These are phyloP conservation scores for Pachyramphus minor DNA, from an alignment of 2,113 vertebrate species.

Conservation along the genomic window DNA sequence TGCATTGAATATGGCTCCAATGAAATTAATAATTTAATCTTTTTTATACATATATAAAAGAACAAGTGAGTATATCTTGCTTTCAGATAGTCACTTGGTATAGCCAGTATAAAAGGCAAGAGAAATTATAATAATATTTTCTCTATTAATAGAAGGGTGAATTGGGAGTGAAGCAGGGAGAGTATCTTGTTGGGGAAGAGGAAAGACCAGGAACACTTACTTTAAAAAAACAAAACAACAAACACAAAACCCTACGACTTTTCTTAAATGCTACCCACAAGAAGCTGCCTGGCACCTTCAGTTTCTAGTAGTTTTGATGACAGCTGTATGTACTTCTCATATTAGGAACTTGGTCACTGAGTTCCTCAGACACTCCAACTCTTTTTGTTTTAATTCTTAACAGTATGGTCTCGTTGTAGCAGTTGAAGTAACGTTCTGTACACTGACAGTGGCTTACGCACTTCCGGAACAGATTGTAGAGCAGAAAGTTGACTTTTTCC, in stretches of 20 bases:
- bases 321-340: not conserved
- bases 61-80: not conserved
- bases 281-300: not conserved
- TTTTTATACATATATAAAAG: not conserved
- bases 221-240: not conserved
- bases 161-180: not conserved
- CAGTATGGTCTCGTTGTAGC: not conserved
- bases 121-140: not conserved
- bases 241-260: not conserved
- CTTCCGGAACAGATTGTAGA: conserved; percentile 93
- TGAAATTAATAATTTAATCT: not conserved
- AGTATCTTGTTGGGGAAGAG: not conserved
- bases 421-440: not conserved
- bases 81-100: not conserved
- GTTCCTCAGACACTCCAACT: not conserved
- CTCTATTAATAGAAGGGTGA: not conserved
- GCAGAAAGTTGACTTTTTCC: conserved; percentile 87
- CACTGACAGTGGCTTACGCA: conserved; percentile 41
- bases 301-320: not conserved
- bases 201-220: not conserved
- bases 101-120: not conserved
- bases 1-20: not conserved
- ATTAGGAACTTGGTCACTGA: not conserved
- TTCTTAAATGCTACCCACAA: not conserved
- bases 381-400: not conserved